Base-by-base conservation (phyloP, 2,888 invertebrate species). In the Drosophila formosana region DNA sequence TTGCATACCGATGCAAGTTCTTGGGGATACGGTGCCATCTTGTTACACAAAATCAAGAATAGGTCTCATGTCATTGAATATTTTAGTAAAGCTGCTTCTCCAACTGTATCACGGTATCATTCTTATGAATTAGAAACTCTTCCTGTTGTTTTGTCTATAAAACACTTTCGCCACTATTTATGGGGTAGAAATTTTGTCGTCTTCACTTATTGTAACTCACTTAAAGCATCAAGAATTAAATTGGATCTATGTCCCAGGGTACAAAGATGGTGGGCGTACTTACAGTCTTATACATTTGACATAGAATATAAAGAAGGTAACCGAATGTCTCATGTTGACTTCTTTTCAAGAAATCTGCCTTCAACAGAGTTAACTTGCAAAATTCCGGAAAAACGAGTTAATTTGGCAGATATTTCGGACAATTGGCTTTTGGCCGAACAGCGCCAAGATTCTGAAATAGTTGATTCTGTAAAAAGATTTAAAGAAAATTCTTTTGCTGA, bases 311-410 rank as follows among this genome's bases (percentile, higher is more conserved):
- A 32, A 3, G 37, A 34, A 37, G 51, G 68, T 43, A 65, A 49
- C 4, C 56, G 46, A 11, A 68, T 68, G 67, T 41, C 52, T n/a
- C 65, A 67, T 63, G 72, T 53, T 18, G 56, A 62, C 28, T 63
- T 55, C 41, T 39, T 49, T 6, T 63, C 55, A n/a, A 30, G 47
- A 55, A 63, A 63, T 32, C 28, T 39, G 39, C 39, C 39, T 39
- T 49, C 25, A 28, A 53, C 39, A 25, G 30, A 55, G 11, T 55
- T 63, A 55, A 52, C n/a, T 26, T 51, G 26, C 32, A 43, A 49
- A 63, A 49, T 49, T 49, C 34, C 50, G 1, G 65, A 57, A 57
- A 51, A 64, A 61, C 43, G 34, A 55, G 55, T 66, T 39, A 56
- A 64, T 64, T 50, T 57, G 34, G n/a, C 23, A 49, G 26, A 6